Evolutionary conservation across 1,140 invertebrate genomes (phyloP).

Genomic region (Penaeus japonicus): DNA sequence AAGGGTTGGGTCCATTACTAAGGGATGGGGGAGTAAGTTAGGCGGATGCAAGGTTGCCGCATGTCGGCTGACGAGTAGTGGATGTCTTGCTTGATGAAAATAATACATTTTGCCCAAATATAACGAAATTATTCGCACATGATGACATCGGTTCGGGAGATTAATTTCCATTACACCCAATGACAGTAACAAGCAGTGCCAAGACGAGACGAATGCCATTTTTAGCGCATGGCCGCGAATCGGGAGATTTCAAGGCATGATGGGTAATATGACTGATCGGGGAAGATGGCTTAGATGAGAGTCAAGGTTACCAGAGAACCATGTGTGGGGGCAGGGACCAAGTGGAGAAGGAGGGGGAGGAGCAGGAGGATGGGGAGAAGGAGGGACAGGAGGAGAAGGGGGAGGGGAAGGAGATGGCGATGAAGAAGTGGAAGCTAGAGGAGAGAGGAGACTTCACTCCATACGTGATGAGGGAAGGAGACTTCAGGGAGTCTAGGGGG

Average conservation of each 20-base stretch:
- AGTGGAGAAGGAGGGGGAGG: background rate
- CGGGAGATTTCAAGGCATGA: slow-evolving; percentile 29
- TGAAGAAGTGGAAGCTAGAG: background rate
- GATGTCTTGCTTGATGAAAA: background rate
- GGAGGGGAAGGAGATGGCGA: background rate
- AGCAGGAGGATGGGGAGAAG: background rate
- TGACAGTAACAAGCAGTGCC: too few species aligned
- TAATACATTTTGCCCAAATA: background rate
- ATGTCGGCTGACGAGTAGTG: slow-evolving; percentile 7
- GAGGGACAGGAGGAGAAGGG: background rate
- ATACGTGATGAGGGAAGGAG: too few species aligned
- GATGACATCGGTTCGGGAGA: too few species aligned
- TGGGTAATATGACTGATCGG: slow-evolving; percentile 47
- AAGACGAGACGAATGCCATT: too few species aligned
- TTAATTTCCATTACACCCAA: too few species aligned
- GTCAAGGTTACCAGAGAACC: slow-evolving; percentile 33
- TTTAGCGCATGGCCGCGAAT: background rate
- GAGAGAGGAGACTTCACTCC: background rate
- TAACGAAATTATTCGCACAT: too few species aligned
- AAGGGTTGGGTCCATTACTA: slow-evolving; percentile 50
- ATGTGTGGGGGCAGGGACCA: background rate
- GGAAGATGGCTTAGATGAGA: slow-evolving; percentile 43
- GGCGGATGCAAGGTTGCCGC: slow-evolving; percentile 44
- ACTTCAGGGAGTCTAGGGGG: too few species aligned
- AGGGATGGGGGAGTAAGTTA: slow-evolving; percentile 42